phyloP scores from a whole-genome alignment of 2,113 vertebrate genomes.

The Microcebus ravelobensis region DNA sequence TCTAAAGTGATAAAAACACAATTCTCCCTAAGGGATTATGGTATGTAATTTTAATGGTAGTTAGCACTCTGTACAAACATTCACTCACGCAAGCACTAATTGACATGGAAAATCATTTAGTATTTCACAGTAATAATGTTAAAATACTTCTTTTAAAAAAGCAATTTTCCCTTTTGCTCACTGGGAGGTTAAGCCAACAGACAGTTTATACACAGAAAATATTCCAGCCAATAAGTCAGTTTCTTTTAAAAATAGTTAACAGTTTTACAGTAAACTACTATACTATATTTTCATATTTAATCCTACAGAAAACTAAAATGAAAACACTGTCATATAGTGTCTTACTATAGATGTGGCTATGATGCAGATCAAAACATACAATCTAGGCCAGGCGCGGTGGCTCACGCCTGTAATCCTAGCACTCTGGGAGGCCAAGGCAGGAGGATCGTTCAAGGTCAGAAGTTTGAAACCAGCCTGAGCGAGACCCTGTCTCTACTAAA shows the following conservation, averaged over 20 bases:
- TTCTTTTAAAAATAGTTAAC: conserved; percentile 8
- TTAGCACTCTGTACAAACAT: neutral
- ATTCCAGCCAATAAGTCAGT: neutral
- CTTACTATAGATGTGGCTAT: neutral
- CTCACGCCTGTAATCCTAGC: too few relatives aligned
- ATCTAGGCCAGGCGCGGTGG: neutral
- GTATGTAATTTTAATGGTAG: neutral
- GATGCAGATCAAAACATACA: conserved; percentile 6
- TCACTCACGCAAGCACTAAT: neutral
- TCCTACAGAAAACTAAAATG: conserved; percentile 11
- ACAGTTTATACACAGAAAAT: conserved; percentile 35
- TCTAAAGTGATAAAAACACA: conserved; percentile 41
- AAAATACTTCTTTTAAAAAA: conserved; percentile 19
- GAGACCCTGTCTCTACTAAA: too few relatives aligned
- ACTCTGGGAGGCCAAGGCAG: too few relatives aligned
- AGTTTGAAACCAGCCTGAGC: too few relatives aligned
- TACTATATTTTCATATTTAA: conserved; percentile 33
- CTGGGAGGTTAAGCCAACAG: conserved; percentile 1
- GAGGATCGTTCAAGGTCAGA: too few relatives aligned
- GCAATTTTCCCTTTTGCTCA: conserved; percentile 54
- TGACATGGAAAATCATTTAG: neutral
- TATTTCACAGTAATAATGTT: conserved; percentile 15
- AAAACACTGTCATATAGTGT: neutral
- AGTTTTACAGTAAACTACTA: conserved; percentile 24
- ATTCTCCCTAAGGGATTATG: neutral